These are phyloP conservation scores for Puma concolor DNA, from an alignment of 2,113 vertebrate species.

Conservation along the genomic window DNA sequence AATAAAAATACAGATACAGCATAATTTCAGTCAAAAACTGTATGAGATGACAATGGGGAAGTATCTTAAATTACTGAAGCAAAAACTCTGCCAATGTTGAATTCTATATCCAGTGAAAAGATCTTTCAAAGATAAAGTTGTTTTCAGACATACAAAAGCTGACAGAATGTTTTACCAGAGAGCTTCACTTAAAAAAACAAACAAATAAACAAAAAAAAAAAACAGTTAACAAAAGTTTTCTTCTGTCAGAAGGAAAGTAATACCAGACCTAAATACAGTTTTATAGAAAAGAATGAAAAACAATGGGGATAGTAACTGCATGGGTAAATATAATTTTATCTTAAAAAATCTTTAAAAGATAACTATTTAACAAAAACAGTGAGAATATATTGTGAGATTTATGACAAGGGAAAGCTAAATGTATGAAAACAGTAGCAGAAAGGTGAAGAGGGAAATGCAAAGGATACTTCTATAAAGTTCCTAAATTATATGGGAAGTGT, in stretches of 20 bases:
- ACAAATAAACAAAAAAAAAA: neutral
- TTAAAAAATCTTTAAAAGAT: neutral
- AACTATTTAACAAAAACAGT: neutral
- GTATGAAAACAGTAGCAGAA: neutral
- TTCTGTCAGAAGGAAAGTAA: neutral
- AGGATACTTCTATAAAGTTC: neutral
- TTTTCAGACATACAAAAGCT: neutral
- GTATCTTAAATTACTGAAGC: neutral
- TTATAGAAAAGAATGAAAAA: neutral
- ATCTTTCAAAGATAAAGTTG: neutral
- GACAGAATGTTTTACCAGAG: neutral
- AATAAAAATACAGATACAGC: neutral
- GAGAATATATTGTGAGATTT: neutral
- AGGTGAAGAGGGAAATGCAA: neutral
- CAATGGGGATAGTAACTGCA: neutral
- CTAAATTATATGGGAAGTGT: neutral
- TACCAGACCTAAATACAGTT: neutral
- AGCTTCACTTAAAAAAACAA: neutral
- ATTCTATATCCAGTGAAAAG: neutral
- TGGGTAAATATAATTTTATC: neutral
- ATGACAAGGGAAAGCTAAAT: neutral
- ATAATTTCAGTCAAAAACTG: neutral
- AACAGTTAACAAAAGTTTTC: neutral
- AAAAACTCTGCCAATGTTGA: neutral
- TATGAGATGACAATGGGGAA: neutral